A percentile compares a stretch with the other conserved stretches of the same genome.
Evolutionary conservation across 2,888 invertebrate species (phyloP).

Genomic region (Drosophila paramelanica): DNA sequence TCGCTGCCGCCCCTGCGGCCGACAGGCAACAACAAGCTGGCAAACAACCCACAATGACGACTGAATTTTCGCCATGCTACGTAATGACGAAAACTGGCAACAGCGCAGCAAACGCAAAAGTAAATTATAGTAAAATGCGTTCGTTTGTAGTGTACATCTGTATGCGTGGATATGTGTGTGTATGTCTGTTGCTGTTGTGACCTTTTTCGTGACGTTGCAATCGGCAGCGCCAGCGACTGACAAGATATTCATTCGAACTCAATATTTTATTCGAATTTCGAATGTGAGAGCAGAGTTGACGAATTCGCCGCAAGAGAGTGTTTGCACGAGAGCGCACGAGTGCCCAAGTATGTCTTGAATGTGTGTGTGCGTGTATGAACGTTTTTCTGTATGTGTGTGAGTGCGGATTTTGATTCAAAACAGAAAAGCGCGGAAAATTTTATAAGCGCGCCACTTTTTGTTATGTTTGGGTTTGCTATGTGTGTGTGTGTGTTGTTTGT

Average conservation of each 20-base stretch:
- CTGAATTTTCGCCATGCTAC: constrained; percentile 72
- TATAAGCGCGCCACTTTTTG: constrained; percentile 59
- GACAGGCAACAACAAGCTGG: constrained; percentile 12
- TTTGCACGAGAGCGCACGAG: constrained; percentile 34
- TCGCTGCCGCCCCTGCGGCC: neutral
- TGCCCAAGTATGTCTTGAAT: neutral
- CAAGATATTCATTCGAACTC: constrained; percentile 70
- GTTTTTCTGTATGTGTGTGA: constrained; percentile 17
- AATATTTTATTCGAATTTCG: constrained; percentile 78
- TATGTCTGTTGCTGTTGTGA: constrained; percentile 51
- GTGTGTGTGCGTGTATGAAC: constrained; percentile 5
- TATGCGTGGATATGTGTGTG: constrained; percentile 10
- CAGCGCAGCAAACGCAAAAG: constrained; percentile 54
- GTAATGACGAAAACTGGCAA: constrained; percentile 71
- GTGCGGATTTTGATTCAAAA: constrained; percentile 60
- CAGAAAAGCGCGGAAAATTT: constrained; percentile 77
- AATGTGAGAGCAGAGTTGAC: constrained; percentile 34
- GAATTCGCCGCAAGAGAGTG: constrained; percentile 59
- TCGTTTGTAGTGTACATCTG: constrained; percentile 9
- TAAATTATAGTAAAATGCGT: constrained; percentile 68
- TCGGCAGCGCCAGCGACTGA: constrained; percentile 47
- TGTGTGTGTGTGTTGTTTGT: constrained; percentile 5
- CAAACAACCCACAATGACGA: constrained; percentile 58
- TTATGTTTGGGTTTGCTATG: constrained; percentile 29
- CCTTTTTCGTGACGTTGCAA: constrained; percentile 60